Conservation (phyloP, 2,888 invertebrate genomes). For the Ectemnius lituratus region DNA sequence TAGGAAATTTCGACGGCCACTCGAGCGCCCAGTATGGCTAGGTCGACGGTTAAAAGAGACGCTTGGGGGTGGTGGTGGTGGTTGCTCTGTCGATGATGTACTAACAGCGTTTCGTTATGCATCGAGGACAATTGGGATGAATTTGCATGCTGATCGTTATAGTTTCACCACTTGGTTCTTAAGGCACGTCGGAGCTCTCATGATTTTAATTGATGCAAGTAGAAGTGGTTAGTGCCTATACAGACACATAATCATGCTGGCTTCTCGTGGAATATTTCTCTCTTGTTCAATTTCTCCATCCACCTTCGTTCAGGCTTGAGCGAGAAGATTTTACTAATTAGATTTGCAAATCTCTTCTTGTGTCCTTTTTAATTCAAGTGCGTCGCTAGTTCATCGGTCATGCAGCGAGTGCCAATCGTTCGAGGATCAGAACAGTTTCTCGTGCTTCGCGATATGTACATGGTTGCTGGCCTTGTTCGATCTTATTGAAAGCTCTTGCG, state of each 20-base stretch:
- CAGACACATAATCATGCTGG: neutral
- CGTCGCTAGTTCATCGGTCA: neutral
- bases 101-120: neutral
- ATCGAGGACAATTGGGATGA: conserved; percentile 3
- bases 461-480: neutral
- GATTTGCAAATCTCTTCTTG: neutral
- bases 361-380: conserved; percentile 3
- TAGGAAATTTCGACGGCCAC: conserved; percentile 17
- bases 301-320: neutral
- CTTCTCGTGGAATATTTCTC: too few species aligned
- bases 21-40: neutral
- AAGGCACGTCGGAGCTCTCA: neutral
- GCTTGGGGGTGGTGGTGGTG: neutral
- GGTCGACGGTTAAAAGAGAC: neutral
- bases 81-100: neutral
- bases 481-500: neutral
- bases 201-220: conserved; percentile 4
- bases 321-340: conserved; percentile 3
- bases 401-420: neutral
- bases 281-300: neutral
- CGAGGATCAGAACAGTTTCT: neutral
- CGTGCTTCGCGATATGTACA: neutral
- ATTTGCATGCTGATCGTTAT: conserved; percentile 4
- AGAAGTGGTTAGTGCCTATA: neutral
- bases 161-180: neutral